phyloP scores from a whole-genome alignment of 2,888 invertebrate genomes.

The Drosophila monieri region DNA sequence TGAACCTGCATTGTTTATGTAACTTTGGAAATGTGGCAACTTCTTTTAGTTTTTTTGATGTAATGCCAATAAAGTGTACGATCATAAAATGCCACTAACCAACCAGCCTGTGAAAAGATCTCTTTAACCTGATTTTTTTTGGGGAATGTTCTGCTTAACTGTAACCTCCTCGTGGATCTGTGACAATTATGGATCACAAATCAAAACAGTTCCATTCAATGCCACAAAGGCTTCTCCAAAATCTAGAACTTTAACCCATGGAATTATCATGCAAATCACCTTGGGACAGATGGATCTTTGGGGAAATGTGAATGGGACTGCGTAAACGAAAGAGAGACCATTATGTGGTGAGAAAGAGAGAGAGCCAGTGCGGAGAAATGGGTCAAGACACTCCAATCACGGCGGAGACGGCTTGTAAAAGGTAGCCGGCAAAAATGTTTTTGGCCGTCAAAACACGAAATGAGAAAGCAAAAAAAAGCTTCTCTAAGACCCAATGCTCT shows the following conservation, averaged over 20 bases:
- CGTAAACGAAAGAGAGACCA: conserved; percentile 31
- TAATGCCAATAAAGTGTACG: conserved; percentile 28
- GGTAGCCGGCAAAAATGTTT: conserved; percentile 66
- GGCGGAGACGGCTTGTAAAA: conserved; percentile 53
- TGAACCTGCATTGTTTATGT: conserved; percentile 50
- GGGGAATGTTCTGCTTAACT: conserved; percentile 50
- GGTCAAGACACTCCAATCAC: conserved; percentile 65
- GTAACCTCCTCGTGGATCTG: conserved; percentile 38
- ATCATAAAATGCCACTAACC: conserved; percentile 16
- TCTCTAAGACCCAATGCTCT: conserved; percentile 43
- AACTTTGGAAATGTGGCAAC: conserved; percentile 28
- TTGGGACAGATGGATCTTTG: conserved; percentile 12
- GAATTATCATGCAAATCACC: conserved; percentile 62
- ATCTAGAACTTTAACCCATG: conserved; percentile 25
- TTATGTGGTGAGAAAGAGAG: conserved; percentile 5
- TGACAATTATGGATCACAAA: conserved; percentile 31
- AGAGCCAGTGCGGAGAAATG: conserved; percentile 50
- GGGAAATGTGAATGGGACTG: conserved; percentile 54
- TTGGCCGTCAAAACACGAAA: conserved; percentile 34
- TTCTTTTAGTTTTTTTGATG: conserved; percentile 21
- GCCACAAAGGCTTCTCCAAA: conserved; percentile 19
- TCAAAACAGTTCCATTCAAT: conserved; percentile 35
- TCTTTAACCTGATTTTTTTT: neutral
- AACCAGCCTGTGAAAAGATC: conserved; percentile 1
- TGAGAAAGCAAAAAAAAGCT: conserved; percentile 18